Percentiles rank a stretch among this genome's conserved stretches.
Evolutionary conservation across 2,797 vertebrate genomes (phyloP).

Genomic region (Phrynocephalus guinanensis): DNA sequence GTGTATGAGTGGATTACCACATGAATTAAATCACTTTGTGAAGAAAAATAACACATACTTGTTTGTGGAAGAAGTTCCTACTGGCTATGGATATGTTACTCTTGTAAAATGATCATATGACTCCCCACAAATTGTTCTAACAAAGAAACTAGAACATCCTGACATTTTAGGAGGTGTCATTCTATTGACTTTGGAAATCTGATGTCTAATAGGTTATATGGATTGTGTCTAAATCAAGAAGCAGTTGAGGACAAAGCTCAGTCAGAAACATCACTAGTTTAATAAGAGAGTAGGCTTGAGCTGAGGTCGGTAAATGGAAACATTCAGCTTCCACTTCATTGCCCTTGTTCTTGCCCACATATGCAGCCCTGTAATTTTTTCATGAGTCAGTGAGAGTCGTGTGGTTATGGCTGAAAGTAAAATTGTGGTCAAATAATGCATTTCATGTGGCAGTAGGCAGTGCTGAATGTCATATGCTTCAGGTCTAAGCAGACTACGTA

Average conservation of each 20-base stretch:
- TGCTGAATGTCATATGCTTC: conserved; percentile 8
- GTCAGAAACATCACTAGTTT: conserved; percentile 44
- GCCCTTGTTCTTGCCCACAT: conserved; percentile 30
- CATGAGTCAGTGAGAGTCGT: conserved; percentile 29
- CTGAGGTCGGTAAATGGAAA: conserved; percentile 33
- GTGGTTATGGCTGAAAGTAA: conserved; percentile 45
- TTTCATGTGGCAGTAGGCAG: conserved; percentile 29
- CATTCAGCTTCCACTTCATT: conserved; percentile 2
- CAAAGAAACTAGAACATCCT: conserved; percentile 41
- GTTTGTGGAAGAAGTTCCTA: not conserved
- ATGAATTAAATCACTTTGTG: not conserved
- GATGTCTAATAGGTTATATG: conserved; percentile 69
- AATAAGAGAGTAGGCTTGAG: conserved; percentile 24
- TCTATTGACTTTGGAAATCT: conserved; percentile 43
- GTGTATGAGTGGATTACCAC: not conserved
- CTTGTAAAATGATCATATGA: not conserved
- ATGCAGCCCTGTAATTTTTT: conserved; percentile 33
- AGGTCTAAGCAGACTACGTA: conserved; percentile 10
- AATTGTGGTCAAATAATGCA: conserved; percentile 30
- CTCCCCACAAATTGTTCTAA: conserved; percentile 30
- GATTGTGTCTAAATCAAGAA: conserved; percentile 63
- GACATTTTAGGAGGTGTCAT: conserved; percentile 54
- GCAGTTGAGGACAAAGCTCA: conserved; percentile 57
- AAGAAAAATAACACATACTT: not conserved
- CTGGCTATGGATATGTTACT: not conserved